These are phyloP conservation scores for Dipodomys ordii DNA, from an alignment of 2,113 vertebrate genomes.

Conservation along the genomic window DNA sequence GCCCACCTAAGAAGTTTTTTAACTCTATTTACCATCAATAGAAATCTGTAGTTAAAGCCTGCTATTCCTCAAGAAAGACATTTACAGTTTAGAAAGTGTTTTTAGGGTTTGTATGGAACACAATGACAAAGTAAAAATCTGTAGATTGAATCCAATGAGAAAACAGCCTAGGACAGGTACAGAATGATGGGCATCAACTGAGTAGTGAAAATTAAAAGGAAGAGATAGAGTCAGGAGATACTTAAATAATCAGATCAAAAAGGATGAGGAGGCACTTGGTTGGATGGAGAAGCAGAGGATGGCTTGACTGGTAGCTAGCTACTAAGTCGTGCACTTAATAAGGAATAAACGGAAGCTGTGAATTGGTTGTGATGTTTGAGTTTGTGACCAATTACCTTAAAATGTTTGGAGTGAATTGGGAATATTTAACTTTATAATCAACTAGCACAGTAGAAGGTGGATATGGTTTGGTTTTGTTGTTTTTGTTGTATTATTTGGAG, in stretches of 20 bases:
- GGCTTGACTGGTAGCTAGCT: neutral
- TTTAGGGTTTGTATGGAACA: neutral
- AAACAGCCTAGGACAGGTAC: neutral
- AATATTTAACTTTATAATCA: neutral
- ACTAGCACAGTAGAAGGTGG: neutral
- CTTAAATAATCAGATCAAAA: neutral
- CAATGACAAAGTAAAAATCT: neutral
- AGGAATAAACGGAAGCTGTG: neutral
- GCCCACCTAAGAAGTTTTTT: conserved; percentile 35
- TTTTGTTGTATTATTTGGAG: too few relatives aligned
- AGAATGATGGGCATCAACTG: neutral
- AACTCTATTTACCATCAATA: neutral
- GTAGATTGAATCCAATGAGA: neutral
- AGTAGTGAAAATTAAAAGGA: neutral
- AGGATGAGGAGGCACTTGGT: neutral
- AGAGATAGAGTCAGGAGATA: neutral
- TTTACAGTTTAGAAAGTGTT: neutral
- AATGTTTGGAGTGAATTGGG: neutral
- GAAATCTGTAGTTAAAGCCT: neutral
- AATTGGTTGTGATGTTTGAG: neutral
- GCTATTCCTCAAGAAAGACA: neutral
- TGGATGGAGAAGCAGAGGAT: neutral
- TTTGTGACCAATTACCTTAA: neutral
- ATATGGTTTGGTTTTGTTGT: too few relatives aligned
- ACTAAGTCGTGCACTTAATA: neutral